Evolutionary conservation across 2,888 invertebrate genomes (phyloP), one percentile per base, ranked within the genome.

Genomic region (Cryptus viduatorius): DNA sequence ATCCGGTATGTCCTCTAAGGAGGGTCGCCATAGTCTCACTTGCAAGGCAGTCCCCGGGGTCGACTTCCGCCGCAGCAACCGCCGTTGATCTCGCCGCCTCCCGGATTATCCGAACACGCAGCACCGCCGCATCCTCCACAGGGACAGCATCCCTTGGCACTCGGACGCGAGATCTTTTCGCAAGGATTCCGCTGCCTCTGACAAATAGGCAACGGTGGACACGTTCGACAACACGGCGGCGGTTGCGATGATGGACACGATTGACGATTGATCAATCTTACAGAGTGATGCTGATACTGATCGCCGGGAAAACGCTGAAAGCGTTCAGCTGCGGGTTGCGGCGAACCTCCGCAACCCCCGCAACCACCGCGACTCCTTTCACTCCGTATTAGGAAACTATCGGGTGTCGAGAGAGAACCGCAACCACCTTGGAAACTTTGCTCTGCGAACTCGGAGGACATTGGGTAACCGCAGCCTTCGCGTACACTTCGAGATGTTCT

Each of bases 71-170:
- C 73, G 84, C 87, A 88, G 82, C 88, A 86, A 77, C 86, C 86
- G 24, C 56, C 73, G n/a, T 65, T 73, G 65, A 42, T 50, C 31
- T 48, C 65, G 12, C 75, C 73, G 12, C 73, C 79, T 16, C 72
- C 65, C 4, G 84, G 84, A 85, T 86, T 85, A 78, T 85, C 80
- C 50, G 56, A 71, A 64, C 86, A 87, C 29, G 82, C 86, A 46
- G 87, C 46, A 56, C 88, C 88, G 68, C 87, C 87, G 79, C 87
- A 87, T 64, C 87, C 83, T 72, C 88, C 87, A 65, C 89, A 89
- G 68, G 86, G 86, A 85, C 87, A 89, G 53, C 87, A 85, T 64
- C 48, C 77, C 78, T 80, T 80, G 50, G 79, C 14, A 56, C 19
- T 46, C 44, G 48, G 71, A 14, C 50, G 50, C 44, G 72, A 64